Base-by-base conservation (phyloP, 2,113 vertebrate genomes). In the Oncorhynchus tshawytscha region DNA sequence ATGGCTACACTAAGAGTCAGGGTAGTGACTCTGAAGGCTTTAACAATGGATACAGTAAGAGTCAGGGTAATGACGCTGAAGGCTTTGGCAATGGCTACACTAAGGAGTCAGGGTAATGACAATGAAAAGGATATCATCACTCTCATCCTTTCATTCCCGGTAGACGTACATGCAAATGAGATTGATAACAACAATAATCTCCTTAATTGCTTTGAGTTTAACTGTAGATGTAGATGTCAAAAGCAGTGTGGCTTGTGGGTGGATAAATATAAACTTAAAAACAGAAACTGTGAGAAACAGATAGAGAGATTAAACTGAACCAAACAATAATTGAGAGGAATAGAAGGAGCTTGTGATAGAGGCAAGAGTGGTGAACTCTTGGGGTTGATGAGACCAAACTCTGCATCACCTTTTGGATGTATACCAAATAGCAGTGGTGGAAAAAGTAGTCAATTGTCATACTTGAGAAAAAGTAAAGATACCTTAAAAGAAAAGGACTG, bases 371-470 rank as follows among this genome's bases (percentile, higher is more conserved):
- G 78, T 70, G 45, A 72, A 73, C 78, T 87, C 39, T 45, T 45
- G 39, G 78, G 78, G 86, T 87, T 88, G 88, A 91, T 89, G 86
- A 87, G 80, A 74, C 39, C 77, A 87, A 90, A 90, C 86, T 88
- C 88, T 87, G 86, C 87, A 90, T 91, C 84, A 75, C 84, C 79
- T 85, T 77, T 90, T 9, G 39, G 39, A 39, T 39, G 39, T 1
- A 2, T 45, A 45, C 9, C 39, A 45, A 45, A 45, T 11, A 45
- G 39, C 9, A 7, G 6, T 34, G 34, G 6, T 34, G 34, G 34
- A 34, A 34, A 34, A 34, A 34, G 34, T 34, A 34, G 34, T 1
- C 34, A 8, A 34, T 34, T 34, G 5, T 34, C 34, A 34, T 34
- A 34, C 34, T 34, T 34, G 34, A 34, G 6, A 8, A 34, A 34